phyloP scores from a whole-genome alignment of 2,113 vertebrate genomes.

The Eclectus roratus region DNA sequence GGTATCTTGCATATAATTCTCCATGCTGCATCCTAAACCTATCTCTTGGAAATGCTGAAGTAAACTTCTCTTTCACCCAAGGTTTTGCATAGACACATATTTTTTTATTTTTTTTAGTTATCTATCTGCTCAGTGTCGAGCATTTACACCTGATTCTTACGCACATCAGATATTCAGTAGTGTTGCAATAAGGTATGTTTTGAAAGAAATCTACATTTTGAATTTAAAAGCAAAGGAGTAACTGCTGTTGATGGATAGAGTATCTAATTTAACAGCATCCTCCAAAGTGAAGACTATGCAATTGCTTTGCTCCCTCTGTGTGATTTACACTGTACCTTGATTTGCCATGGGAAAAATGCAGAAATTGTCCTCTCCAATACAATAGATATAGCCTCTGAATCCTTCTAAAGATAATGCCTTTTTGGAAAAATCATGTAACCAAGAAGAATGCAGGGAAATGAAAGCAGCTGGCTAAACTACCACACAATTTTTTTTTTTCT shows the following conservation, averaged over 20 bases:
- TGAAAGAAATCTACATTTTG: background rate
- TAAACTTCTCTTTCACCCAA: background rate
- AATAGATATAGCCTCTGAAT: background rate
- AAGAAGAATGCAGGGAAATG: background rate
- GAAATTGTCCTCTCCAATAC: background rate
- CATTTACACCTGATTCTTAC: background rate
- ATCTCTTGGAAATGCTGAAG: background rate
- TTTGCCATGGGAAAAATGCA: slow-evolving; percentile 29
- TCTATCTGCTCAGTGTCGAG: background rate
- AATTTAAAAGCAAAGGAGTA: background rate
- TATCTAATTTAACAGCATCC: background rate
- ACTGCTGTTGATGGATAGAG: background rate
- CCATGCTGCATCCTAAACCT: background rate
- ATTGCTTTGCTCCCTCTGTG: background rate
- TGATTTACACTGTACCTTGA: background rate
- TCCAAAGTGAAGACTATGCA: background rate
- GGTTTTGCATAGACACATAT: background rate
- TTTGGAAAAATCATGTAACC: slow-evolving; percentile 5
- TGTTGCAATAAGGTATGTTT: background rate
- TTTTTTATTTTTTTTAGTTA: background rate
- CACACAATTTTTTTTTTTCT: background rate
- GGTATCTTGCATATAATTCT: background rate
- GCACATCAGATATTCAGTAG: background rate
- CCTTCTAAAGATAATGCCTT: background rate
- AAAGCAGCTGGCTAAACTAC: slow-evolving; percentile 15